Base-by-base conservation (phyloP, 1,140 invertebrate genomes). In the Atta texana region DNA sequence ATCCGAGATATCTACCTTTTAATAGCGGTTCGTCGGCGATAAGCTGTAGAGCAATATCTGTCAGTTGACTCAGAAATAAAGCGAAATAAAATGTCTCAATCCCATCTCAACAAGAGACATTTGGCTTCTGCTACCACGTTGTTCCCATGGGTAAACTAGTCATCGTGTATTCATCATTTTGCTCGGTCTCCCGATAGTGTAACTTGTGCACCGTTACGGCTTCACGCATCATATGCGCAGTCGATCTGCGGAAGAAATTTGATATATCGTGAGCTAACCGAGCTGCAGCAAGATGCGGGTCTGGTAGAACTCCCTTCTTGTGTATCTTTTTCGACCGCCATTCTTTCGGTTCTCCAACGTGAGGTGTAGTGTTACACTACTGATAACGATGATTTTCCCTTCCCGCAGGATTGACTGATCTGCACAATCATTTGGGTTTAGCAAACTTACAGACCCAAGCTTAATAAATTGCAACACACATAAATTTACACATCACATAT, bases 191-290 rank as follows among this genome's bases (percentile, higher is more conserved):
- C 18, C 53, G 24, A 5, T 53, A 39, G 28, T 82, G n/a, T 74
- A 74, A 82, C 55, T 57, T 64, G 28, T 55, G 14, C 87, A 89
- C 75, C 53, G 88, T 89, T 87, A 89, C 76, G 87, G 84, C 88
- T 89, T 89, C 88, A 89, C 88, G 88, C 88, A 89, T 89, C 88
- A 89, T 86, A 72, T 89, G 76, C 74, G 69, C 84, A 66, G 55
- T 39, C 84, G 88, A 89, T 89, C 87, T 6, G 39, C 61, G 68
- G 57, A 86, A 81, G 88, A 76, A 89, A 89, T 81, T 86, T 87
- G 84, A 89, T 89, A 89, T 78, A 89, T 81, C 55, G 51, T 10
- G 24, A 49, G 49, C 31, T 53, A 72, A 34, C 74, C 44, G 18
- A 57, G 64, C 16, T 68, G 31, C 51, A 7, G n/a, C 64, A 31